These are phyloP conservation scores for Allobates femoralis DNA, from an alignment of 2,797 vertebrate genomes.

Conservation along the genomic window DNA sequence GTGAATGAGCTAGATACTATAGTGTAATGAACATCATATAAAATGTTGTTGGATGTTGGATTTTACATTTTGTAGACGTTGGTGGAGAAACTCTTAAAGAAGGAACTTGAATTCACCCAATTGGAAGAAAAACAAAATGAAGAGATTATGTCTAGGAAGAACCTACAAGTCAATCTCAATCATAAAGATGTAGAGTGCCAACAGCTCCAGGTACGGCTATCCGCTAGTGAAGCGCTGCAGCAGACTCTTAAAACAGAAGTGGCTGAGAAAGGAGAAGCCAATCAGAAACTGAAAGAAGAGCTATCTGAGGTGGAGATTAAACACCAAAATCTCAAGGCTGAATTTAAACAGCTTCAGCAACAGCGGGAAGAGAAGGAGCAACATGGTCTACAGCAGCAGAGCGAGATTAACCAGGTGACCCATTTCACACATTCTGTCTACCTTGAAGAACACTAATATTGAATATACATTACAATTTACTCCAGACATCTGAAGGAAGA, in stretches of 20 bases:
- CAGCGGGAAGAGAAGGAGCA: constrained; percentile 93
- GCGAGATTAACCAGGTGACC: constrained; percentile 90
- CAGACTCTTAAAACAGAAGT: constrained; percentile 83
- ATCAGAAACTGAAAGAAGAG: constrained; percentile 84
- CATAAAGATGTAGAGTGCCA: constrained; percentile 89
- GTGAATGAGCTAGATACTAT: background rate
- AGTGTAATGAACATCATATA: background rate
- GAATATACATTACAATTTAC: too few species aligned
- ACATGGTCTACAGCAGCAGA: constrained; percentile 89
- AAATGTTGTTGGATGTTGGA: background rate
- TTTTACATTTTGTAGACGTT: constrained; percentile 77
- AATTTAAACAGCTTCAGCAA: constrained; percentile 92
- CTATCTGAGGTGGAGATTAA: constrained; percentile 85
- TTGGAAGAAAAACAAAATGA: constrained; percentile 82
- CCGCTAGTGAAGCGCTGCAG: constrained; percentile 81
- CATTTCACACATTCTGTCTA: constrained; percentile 28
- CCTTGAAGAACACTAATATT: background rate
- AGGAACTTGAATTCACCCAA: constrained; percentile 84
- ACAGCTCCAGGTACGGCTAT: constrained; percentile 84
- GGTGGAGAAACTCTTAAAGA: constrained; percentile 84
- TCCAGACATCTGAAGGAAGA: too few species aligned
- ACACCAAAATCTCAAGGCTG: constrained; percentile 88
- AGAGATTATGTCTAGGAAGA: constrained; percentile 83
- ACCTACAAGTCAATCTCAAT: constrained; percentile 81
- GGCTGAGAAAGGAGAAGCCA: constrained; percentile 81